A percentile compares a stretch with the other conserved stretches of the same genome.
These are phyloP conservation scores for Raja brachyura DNA, from an alignment of 2,113 vertebrate species.

Conservation along the genomic window DNA sequence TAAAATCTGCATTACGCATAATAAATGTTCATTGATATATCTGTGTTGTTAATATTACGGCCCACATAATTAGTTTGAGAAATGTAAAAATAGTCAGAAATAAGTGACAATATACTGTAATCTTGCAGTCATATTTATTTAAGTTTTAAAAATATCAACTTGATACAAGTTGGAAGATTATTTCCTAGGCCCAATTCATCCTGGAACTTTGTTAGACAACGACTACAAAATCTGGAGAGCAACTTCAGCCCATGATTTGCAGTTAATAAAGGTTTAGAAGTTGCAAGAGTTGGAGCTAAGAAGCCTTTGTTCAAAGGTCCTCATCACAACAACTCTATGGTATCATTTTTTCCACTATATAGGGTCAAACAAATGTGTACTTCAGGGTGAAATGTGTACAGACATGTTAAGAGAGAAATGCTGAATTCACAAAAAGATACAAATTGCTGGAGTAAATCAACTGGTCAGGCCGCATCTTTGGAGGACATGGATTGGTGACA, in stretches of 20 bases:
- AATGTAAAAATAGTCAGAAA: not conserved
- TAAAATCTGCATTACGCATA: not conserved
- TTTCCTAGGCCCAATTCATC: not conserved
- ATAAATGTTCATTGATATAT: not conserved
- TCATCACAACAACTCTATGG: no score
- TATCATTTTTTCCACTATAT: no score
- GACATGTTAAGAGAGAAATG: no score
- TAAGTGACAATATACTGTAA: not conserved
- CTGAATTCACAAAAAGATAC: no score
- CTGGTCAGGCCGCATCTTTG: no score
- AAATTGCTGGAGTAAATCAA: no score
- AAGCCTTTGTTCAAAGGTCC: not conserved
- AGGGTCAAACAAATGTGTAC: no score
- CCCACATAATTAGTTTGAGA: not conserved
- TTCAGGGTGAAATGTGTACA: no score
- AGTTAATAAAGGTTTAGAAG: not conserved
- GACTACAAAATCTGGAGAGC: not conserved
- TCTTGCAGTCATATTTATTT: not conserved
- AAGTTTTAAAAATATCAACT: not conserved
- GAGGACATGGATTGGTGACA: no score
- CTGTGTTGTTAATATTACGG: not conserved
- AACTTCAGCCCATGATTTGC: not conserved
- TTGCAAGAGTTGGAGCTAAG: constrained; percentile 8
- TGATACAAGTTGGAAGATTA: not conserved
- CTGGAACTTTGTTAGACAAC: not conserved